Base-by-base conservation (phyloP, 2,888 invertebrate genomes). In the Neocrepidodera transversa region DNA sequence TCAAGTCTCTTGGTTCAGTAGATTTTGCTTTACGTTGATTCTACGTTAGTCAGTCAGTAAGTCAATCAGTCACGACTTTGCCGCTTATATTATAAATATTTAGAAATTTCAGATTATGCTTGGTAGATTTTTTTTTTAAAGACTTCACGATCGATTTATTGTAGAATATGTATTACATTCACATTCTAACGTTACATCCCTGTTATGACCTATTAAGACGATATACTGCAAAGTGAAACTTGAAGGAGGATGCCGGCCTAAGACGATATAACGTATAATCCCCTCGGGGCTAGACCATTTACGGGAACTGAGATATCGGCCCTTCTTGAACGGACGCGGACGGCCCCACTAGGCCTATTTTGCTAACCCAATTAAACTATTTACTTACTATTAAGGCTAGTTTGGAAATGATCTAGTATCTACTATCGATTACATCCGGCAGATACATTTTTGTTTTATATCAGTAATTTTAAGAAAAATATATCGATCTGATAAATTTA, bases 141-240 rank as follows among this genome's bases (percentile, higher is more conserved):
- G n/a, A n/a, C n/a, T n/a, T n/a, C n/a, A n/a, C n/a, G n/a, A n/a
- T n/a, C n/a, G n/a, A n/a, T n/a, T n/a, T n/a, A n/a, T n/a, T n/a
- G n/a, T n/a, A n/a, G n/a, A n/a, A 23, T 42, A 18, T 42, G 18
- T 42, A 42, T 10, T 20, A 8, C 2, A 18, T 8, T 26, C 14
- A 43, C 20, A 43, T 43, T 43, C 20, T 13, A 11, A 45, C 11
- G 28, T 32, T 54, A 47, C 51, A 57, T 54, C 52, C 69, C 69
- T 64, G 68, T 68, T 69, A 69, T 49, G 23, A 69, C 71, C 73
- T 71, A 73, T 72, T 73, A 73, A 70, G 69, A 70, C 69, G 71
- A 73, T 73, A 73, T 73, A 73, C 71, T 73, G 73, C 73, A 73
- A 73, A 73, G 71, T 73, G 73, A 73, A 72, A 72, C 69, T 71